Evolutionary conservation across 2,888 invertebrate species (phyloP).

Genomic region (Phengaris arion): DNA sequence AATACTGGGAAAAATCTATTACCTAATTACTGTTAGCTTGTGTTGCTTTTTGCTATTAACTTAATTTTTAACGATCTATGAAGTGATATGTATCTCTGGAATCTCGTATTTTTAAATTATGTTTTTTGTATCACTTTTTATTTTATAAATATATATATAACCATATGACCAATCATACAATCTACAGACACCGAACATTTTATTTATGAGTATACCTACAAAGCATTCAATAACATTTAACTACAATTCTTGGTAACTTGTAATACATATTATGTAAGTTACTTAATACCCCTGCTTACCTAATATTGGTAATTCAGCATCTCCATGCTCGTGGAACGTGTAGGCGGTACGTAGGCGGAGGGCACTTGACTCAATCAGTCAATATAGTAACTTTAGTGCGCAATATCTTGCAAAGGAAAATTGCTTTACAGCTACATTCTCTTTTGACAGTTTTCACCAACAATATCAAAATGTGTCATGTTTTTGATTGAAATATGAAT

Average conservation of each 20-base stretch:
- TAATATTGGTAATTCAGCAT: not conserved
- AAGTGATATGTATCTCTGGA: no score
- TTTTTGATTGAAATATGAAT: not conserved
- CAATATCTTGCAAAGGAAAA: not conserved
- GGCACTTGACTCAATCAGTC: constrained; percentile 1
- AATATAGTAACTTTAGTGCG: not conserved
- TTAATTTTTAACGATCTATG: no score
- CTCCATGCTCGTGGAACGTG: not conserved
- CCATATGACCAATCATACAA: not conserved
- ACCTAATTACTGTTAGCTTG: not conserved
- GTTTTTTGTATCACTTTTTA: no score
- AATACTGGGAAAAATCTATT: not conserved
- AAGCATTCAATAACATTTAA: not conserved
- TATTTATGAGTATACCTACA: not conserved
- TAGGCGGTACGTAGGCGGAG: not conserved
- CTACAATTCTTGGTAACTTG: not conserved
- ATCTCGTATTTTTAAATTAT: no score
- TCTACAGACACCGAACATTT: not conserved
- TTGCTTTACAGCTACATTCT: not conserved
- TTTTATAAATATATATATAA: no score
- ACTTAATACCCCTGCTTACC: not conserved
- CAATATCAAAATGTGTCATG: not conserved
- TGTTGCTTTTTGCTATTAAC: no score
- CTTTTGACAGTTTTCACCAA: not conserved
- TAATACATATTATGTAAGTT: not conserved